Evolutionary conservation across 2,888 invertebrate species (phyloP).

Genomic region (Himalopsyche anomala): DNA sequence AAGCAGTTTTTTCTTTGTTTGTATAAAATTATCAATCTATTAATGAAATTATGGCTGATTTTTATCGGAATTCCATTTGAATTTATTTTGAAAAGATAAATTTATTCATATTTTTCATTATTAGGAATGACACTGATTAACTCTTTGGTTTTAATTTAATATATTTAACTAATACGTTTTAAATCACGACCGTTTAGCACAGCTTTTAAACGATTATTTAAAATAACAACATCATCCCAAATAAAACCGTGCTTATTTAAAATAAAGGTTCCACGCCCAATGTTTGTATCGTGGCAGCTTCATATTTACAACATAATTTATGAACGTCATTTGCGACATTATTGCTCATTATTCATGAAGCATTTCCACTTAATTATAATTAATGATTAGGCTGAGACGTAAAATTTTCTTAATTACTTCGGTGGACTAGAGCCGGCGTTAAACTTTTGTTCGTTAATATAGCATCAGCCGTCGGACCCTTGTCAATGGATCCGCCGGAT

Average conservation of each 20-base stretch:
- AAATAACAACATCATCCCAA: not conserved
- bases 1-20: too few relatives aligned
- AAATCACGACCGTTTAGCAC: not conserved
- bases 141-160: not conserved
- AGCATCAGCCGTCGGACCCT: conserved; percentile 50
- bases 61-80: too few relatives aligned
- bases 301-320: conserved; percentile 32
- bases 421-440: conserved; percentile 10
- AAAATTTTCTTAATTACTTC: conserved; percentile 49
- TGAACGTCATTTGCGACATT: conserved; percentile 38
- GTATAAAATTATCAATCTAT: too few relatives aligned
- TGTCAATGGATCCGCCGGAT: conserved; percentile 43
- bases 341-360: conserved; percentile 41
- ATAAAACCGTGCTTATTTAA: conserved; percentile 22
- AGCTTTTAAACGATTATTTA: not conserved
- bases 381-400: conserved; percentile 43
- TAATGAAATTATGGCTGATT: too few relatives aligned
- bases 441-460: conserved; percentile 54
- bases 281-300: not conserved
- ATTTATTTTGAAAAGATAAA: too few relatives aligned
- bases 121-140: too few relatives aligned
- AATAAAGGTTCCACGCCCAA: conserved; percentile 1
- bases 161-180: not conserved
- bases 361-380: conserved; percentile 43
- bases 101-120: not conserved